Evolutionary conservation across 2,797 vertebrate genomes (phyloP), one percentile per base, ranked within the genome.

Genomic region (Sebastes dallii): DNA sequence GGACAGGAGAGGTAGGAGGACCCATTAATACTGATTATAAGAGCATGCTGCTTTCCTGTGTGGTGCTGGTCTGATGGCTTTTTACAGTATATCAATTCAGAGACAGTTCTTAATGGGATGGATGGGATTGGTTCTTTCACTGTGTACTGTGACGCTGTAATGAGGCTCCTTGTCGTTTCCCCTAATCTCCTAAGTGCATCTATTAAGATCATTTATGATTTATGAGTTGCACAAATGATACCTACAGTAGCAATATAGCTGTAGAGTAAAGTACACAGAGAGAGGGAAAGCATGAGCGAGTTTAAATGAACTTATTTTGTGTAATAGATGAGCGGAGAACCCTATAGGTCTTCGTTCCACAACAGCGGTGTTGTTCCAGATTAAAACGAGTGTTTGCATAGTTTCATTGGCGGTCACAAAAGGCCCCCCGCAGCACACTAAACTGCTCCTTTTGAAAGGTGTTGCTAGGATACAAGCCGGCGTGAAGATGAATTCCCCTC

Each of bases 381-480:
- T 85, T 88, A 86, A 94, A 95, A 93, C 10, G 42, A 82, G 67
- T 86, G 89, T 93, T 93, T 92, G 4, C 78, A 82, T 91, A 94
- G 93, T 95, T 94, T 95, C 94, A 95, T 95, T 95, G 93, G 89
- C n/a, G 86, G 88, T 76, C 93, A 95, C 90, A 95, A 94, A 95
- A 93, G 87, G 77, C 90, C 83, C 88, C 89, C 80, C 86, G 87
- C 90, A 88, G 93, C 91, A 93, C 95, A 92, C 93, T 54, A 93
- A 84, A 93, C 93, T 89, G 92, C 86, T 94, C 87, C 89, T 87
- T 95, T 96, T 94, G 88, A 95, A 94, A 93, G 87, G 87, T 94
- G 97, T 97, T 98, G 97, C 97, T 97, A 97, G 95, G 97, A 96
- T 95, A 97, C 96, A 64, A 79, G 86, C 90, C 72, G 82, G 72